Evolutionary conservation across 2,888 invertebrate species (phyloP).

Genomic region (Drosophila kambysellisi): DNA sequence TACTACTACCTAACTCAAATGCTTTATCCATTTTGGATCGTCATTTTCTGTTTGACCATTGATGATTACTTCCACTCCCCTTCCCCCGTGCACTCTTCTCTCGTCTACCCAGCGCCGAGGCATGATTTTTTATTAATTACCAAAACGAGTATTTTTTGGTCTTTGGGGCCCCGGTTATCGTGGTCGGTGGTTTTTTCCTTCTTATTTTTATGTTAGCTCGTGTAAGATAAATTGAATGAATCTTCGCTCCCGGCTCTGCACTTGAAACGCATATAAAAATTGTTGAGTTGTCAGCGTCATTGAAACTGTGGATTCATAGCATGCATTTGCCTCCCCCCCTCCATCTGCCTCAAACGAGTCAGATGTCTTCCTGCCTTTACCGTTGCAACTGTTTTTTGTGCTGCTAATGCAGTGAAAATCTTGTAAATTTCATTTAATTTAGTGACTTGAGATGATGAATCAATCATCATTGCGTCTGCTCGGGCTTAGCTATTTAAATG

Average conservation of each 20-base stretch:
- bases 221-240: slow-evolving; percentile 74
- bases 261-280: slow-evolving; percentile 77
- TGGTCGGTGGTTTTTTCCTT: neutral
- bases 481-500: slow-evolving; percentile 67
- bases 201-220: slow-evolving; percentile 44
- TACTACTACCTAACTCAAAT: slow-evolving; percentile 6
- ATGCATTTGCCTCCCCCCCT: neutral
- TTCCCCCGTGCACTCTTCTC: neutral
- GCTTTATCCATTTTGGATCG: slow-evolving; percentile 35
- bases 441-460: slow-evolving; percentile 67
- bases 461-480: slow-evolving; percentile 71
- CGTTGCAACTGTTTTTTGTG: slow-evolving; percentile 43
- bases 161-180: slow-evolving; percentile 37
- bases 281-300: slow-evolving; percentile 67
- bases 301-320: slow-evolving; percentile 23
- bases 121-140: slow-evolving; percentile 62
- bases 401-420: slow-evolving; percentile 57
- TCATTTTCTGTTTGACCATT: slow-evolving; percentile 48
- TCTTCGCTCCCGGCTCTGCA: slow-evolving; percentile 57
- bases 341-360: neutral
- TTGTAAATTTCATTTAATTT: slow-evolving; percentile 69
- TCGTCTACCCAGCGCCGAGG: slow-evolving; percentile 2
- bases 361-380: slow-evolving; percentile 25
- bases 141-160: slow-evolving; percentile 67
- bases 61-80: slow-evolving; percentile 38